These are phyloP conservation scores for Drosophila santomea DNA, from an alignment of 1,140 invertebrate species.

Conservation along the genomic window DNA sequence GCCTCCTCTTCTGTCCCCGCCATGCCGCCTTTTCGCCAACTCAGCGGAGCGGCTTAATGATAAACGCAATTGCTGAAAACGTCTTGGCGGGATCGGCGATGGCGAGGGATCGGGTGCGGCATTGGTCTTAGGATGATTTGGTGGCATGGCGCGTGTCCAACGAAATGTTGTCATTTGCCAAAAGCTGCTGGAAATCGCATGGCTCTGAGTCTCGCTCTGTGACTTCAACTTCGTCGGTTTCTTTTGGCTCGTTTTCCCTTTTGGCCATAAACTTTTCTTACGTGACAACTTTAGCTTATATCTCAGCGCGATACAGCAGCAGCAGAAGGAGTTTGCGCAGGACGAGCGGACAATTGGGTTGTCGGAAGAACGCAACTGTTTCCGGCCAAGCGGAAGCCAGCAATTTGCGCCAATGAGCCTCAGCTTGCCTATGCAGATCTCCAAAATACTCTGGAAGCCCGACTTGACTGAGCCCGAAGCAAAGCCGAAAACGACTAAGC, in stretches of 20 bases:
- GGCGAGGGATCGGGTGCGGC: neutral
- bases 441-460: neutral
- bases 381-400: slow-evolving; percentile 29
- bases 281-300: slow-evolving; percentile 82
- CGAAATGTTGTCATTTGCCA: slow-evolving; percentile 72
- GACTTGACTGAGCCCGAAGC: neutral
- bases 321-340: slow-evolving; percentile 29
- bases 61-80: slow-evolving; percentile 64
- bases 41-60: slow-evolving; percentile 61
- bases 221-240: slow-evolving; percentile 33
- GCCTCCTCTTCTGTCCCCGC: slow-evolving; percentile 6
- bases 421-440: slow-evolving; percentile 1
- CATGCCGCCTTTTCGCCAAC: slow-evolving; percentile 7
- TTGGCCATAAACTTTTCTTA: slow-evolving; percentile 81
- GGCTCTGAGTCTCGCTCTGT: slow-evolving; percentile 14
- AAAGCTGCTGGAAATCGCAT: slow-evolving; percentile 61
- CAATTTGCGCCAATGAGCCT: slow-evolving; percentile 56
- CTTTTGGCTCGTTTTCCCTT: slow-evolving; percentile 51
- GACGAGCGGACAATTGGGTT: slow-evolving; percentile 10
- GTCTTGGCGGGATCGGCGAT: slow-evolving; percentile 20
- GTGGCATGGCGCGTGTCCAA: slow-evolving; percentile 79
- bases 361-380: slow-evolving; percentile 15
- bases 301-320: slow-evolving; percentile 61
- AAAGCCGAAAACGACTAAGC: slow-evolving; percentile 3
- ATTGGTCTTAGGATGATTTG: slow-evolving; percentile 69